Evolutionary conservation across 2,888 invertebrate genomes (phyloP).

Genomic region (Meloe dianella): DNA sequence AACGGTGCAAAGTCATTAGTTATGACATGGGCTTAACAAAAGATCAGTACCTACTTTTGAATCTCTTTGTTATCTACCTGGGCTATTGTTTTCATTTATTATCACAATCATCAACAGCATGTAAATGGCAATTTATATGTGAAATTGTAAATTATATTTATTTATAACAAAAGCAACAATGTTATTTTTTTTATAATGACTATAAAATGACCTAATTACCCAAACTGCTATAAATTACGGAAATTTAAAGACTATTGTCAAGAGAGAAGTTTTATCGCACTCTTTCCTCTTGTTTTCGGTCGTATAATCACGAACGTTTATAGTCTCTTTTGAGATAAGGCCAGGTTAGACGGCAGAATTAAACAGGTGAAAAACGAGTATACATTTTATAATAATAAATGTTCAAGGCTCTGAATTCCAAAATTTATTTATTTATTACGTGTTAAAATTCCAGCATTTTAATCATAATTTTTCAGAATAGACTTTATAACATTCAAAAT

Average conservation of each 20-base stretch:
- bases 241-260: background rate
- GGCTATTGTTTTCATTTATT: conserved; percentile 33
- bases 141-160: background rate
- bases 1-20: conserved; percentile 40
- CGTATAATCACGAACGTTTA: background rate
- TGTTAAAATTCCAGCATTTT: background rate
- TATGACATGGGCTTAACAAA: conserved; percentile 38
- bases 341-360: background rate
- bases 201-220: background rate
- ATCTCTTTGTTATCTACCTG: conserved; percentile 44
- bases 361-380: background rate
- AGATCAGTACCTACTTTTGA: conserved; percentile 43
- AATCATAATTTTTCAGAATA: background rate
- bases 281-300: background rate
- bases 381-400: background rate
- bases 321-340: background rate
- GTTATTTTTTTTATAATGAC: background rate
- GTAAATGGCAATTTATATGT: conserved; percentile 21
- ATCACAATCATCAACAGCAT: conserved; percentile 16
- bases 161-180: background rate
- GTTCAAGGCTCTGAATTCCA: background rate
- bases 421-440: background rate
- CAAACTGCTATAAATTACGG: background rate
- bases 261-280: background rate
- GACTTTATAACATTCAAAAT: too few relatives aligned